These are phyloP conservation scores for Acanthisitta chloris DNA, from an alignment of 2,113 vertebrate species.

Conservation along the genomic window DNA sequence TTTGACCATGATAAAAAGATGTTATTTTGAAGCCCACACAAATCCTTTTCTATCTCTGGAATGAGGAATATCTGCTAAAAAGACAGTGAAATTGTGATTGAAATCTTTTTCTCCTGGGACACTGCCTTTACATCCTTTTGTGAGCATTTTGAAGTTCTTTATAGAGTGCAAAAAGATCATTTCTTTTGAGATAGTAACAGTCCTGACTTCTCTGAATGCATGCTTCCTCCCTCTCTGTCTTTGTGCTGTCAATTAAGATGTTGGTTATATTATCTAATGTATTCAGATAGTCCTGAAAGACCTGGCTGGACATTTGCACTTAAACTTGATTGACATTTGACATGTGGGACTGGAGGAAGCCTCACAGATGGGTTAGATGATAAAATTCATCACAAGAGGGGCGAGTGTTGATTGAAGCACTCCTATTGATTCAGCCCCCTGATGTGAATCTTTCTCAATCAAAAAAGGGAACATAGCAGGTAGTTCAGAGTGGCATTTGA, in stretches of 20 bases:
- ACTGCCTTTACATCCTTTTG: neutral
- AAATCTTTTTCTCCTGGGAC: neutral
- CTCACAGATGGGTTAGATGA: neutral
- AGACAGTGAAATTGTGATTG: neutral
- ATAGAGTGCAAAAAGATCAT: neutral
- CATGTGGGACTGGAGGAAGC: neutral
- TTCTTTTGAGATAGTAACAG: neutral
- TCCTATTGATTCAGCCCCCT: constrained; percentile 5
- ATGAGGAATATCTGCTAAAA: neutral
- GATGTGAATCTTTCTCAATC: neutral
- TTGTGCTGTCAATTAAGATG: constrained; percentile 1
- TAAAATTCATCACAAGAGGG: constrained; percentile 7
- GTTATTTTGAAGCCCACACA: neutral
- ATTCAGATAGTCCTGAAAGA: constrained; percentile 13
- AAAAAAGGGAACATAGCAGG: neutral
- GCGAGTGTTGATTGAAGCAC: neutral
- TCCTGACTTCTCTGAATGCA: neutral
- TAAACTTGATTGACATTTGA: constrained; percentile 27
- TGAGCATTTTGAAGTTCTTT: neutral
- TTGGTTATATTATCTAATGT: neutral
- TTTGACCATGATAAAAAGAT: neutral
- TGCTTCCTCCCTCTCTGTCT: neutral
- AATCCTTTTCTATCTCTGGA: neutral
- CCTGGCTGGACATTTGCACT: neutral
- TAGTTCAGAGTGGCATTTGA: neutral